Evolutionary conservation across 1,140 invertebrate species (phyloP).

Genomic region (Paralvinella palmiformis): DNA sequence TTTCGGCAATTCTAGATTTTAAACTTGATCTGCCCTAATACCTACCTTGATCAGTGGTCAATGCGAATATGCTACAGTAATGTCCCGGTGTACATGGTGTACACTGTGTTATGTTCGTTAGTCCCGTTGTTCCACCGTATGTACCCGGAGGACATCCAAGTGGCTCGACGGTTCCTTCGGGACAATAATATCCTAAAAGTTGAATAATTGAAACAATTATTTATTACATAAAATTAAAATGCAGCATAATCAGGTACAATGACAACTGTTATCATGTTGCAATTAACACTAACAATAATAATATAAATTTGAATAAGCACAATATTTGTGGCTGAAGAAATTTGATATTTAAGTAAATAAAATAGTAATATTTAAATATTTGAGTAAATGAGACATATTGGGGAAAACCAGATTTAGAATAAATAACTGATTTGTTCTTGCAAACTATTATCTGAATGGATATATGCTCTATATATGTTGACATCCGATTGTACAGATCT

Average conservation of each 20-base stretch:
- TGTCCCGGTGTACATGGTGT: slow-evolving; percentile 33
- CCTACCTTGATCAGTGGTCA: slow-evolving; percentile 16
- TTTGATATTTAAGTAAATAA: too few relatives aligned
- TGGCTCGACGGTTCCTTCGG: slow-evolving; percentile 27
- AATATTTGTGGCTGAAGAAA: too few relatives aligned
- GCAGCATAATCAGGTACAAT: not conserved
- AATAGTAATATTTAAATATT: too few relatives aligned
- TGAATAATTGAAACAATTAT: not conserved
- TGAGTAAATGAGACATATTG: too few relatives aligned
- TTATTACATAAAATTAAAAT: not conserved
- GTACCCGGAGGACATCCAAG: slow-evolving; percentile 32
- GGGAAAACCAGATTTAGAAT: too few relatives aligned
- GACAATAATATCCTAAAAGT: slow-evolving; percentile 32
- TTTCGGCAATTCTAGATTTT: not conserved
- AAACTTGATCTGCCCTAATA: not conserved
- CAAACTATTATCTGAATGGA: too few relatives aligned
- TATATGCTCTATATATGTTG: too few relatives aligned
- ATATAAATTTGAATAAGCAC: too few relatives aligned
- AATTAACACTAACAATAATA: not conserved
- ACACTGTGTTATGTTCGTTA: slow-evolving; percentile 34
- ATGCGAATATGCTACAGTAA: slow-evolving; percentile 36
- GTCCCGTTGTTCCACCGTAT: slow-evolving; percentile 16
- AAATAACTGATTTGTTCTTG: too few relatives aligned
- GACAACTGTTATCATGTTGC: not conserved
- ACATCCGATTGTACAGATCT: too few relatives aligned